Base-by-base conservation (phyloP, 2,797 vertebrate species). In the Orientallactaga sibirica region DNA sequence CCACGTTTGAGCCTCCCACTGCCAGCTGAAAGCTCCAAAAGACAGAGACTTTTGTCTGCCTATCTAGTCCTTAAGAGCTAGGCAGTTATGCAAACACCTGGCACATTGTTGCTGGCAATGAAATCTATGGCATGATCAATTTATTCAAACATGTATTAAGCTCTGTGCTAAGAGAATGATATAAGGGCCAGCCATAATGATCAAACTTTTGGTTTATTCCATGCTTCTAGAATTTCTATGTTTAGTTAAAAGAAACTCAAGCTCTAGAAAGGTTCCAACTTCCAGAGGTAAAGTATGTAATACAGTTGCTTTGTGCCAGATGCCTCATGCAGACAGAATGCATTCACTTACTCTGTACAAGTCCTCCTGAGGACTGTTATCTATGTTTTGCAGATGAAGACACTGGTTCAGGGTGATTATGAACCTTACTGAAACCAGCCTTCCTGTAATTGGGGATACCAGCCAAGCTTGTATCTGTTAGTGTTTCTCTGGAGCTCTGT, bases 121-220 rank as follows among this genome's bases (percentile, higher is more conserved):
- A 82, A 88, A 64, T 82, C 37, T 73, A 37, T 77, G 48, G 55
- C 71, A 37, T 67, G 62, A 43, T 80, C 79, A 27, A n/a, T 41
- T 82, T 73, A 71, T 78, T 94, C 66, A 71, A 33, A 64, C 16
- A 55, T 48, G 0, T 66, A 20, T 29, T 20, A 92, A 3, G 11
- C 16, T 83, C 48, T 88, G 67, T 89, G 85, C 43, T 81, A 61
- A 93, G 70, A 94, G 62, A 89, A 58, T 58, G 70, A 76, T 61
- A n/a, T 5, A 82, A 66, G 67, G n/a, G 25, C 33, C 12, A 68
- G 75, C 19, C 37, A 29, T 70, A 7, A 1, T 25, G 66, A 1
- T 66, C 62, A 71, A 73, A 29, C 15, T 91, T 91, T 82, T 75
- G 78, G 43, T 87, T 79, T 22, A 88, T 78, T 79, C 14, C 2